Conservation (phyloP, 2,113 vertebrate genomes). For the Protobothrops flavoviridis region DNA sequence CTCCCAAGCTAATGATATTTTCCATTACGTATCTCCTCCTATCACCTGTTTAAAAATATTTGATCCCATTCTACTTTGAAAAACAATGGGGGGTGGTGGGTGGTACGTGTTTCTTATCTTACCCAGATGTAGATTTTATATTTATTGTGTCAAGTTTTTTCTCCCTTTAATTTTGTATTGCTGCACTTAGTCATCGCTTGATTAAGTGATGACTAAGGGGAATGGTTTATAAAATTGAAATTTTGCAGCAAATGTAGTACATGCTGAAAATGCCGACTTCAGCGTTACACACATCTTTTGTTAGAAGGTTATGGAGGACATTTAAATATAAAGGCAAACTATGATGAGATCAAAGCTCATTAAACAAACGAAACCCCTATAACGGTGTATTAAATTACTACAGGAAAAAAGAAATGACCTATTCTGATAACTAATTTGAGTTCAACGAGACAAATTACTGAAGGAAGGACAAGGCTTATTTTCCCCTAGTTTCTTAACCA, state of each 20-base stretch:
- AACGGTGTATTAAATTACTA: constrained; percentile 37
- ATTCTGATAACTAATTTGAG: background rate
- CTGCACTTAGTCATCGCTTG: constrained; percentile 53
- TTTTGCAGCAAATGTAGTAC: constrained; percentile 57
- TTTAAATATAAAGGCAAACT: constrained; percentile 32
- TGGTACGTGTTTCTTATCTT: constrained; percentile 14
- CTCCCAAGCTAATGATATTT: constrained; percentile 49
- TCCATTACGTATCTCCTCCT: background rate
- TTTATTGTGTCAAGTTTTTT: constrained; percentile 35
- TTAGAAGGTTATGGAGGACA: constrained; percentile 53
- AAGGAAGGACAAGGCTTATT: constrained; percentile 10
- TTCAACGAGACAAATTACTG: background rate
- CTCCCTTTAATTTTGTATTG: constrained; percentile 27
- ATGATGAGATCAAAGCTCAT: constrained; percentile 53
- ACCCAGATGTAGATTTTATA: background rate
- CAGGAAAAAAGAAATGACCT: constrained; percentile 9
- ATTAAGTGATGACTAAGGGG: constrained; percentile 60
- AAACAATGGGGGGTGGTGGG: constrained; percentile 35
- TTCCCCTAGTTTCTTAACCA: constrained; percentile 19
- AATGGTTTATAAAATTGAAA: constrained; percentile 63
- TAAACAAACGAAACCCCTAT: constrained; percentile 52
- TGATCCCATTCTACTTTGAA: constrained; percentile 39
- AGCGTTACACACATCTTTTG: constrained; percentile 53
- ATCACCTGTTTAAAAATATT: constrained; percentile 22
- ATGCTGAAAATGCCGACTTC: constrained; percentile 60